These are phyloP conservation scores for Thalassoma bifasciatum DNA, from an alignment of 2,113 vertebrate genomes.

Conservation along the genomic window DNA sequence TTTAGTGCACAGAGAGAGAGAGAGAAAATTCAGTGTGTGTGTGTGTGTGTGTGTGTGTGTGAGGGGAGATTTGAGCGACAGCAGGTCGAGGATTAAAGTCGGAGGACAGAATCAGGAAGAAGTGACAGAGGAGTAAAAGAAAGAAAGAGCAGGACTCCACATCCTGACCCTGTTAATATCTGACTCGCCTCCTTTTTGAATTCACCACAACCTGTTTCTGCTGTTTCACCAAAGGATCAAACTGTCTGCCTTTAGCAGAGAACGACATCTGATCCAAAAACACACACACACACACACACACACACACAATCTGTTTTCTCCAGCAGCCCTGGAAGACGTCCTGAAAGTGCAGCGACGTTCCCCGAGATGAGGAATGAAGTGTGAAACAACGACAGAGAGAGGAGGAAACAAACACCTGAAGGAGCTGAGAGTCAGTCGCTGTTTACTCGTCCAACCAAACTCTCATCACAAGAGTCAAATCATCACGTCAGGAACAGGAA, in stretches of 20 bases:
- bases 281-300: too few species aligned
- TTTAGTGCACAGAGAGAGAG: too few species aligned
- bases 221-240: not conserved
- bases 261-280: too few species aligned
- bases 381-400: too few species aligned
- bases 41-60: too few species aligned
- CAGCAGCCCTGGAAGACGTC: not conserved
- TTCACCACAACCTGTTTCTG: not conserved
- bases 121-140: constrained; percentile 4
- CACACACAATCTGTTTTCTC: not conserved
- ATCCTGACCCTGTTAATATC: not conserved
- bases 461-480: too few species aligned
- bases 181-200: not conserved
- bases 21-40: too few species aligned
- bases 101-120: constrained; percentile 1
- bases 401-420: too few species aligned
- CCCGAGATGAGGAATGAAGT: not conserved
- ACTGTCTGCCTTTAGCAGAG: too few species aligned
- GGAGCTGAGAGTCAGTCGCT: too few species aligned
- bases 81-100: not conserved
- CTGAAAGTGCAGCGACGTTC: not conserved
- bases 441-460: too few species aligned
- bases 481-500: too few species aligned
- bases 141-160: not conserved
- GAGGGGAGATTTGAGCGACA: not conserved